phyloP scores from a whole-genome alignment of 2,797 vertebrate species.

The Melanotaenia maccullochi region DNA sequence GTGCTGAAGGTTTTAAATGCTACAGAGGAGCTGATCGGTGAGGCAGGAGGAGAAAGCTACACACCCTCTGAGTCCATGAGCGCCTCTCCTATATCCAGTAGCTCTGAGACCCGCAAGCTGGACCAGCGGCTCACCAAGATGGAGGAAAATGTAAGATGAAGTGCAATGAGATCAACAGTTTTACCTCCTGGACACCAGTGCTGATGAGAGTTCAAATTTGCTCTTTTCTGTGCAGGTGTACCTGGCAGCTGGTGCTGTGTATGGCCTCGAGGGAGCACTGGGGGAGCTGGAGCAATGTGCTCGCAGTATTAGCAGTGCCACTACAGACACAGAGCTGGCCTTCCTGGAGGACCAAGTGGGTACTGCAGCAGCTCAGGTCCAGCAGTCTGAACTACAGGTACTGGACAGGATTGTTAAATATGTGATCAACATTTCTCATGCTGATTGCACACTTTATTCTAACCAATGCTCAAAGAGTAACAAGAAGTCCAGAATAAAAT shows the following conservation, averaged over 20 bases:
- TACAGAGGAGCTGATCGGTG: conserved; percentile 94
- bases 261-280: conserved; percentile 92
- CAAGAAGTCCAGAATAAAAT: background rate
- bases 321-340: conserved; percentile 89
- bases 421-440: background rate
- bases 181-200: background rate
- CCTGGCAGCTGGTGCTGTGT: conserved; percentile 92
- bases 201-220: background rate
- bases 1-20: conserved; percentile 97
- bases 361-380: conserved; percentile 94
- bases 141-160: conserved; percentile 93
- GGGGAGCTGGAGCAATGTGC: conserved; percentile 91
- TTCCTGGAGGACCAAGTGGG: conserved; percentile 97
- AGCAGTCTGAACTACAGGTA: conserved; percentile 96
- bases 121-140: conserved; percentile 93
- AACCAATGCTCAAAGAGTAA: background rate
- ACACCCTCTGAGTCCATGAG: conserved; percentile 76
- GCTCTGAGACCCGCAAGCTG: conserved; percentile 85
- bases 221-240: conserved; percentile 86
- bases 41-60: conserved; percentile 84
- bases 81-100: conserved; percentile 81
- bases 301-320: conserved; percentile 89
- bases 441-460: background rate
- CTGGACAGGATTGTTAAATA: background rate
- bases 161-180: background rate